phyloP scores from a whole-genome alignment of 1,140 invertebrate genomes.

The Pseudachorutes palmiensis region DNA sequence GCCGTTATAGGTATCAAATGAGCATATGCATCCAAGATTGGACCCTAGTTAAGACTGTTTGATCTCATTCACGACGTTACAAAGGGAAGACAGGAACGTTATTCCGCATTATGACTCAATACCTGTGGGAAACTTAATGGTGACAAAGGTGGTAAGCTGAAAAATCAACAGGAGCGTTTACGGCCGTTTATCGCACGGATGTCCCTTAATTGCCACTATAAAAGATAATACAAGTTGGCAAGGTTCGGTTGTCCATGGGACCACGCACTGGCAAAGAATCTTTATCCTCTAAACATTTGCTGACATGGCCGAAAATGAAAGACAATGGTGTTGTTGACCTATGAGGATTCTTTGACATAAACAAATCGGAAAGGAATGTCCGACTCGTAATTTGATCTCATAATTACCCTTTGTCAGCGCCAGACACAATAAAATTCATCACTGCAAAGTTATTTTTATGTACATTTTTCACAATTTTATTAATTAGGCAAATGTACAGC shows the following conservation, averaged over 20 bases:
- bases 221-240: not conserved
- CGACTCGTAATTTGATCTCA: no score
- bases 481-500: no score
- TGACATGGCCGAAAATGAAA: not conserved
- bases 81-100: not conserved
- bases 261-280: not conserved
- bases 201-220: not conserved
- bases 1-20: no score
- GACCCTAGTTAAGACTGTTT: no score
- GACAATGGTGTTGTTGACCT: not conserved
- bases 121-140: conserved; percentile 9
- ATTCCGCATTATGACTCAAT: conserved; percentile 1
- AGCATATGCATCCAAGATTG: no score
- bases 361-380: not conserved
- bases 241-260: not conserved
- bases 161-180: conserved; percentile 5
- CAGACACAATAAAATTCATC: no score
- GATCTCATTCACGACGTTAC: no score
- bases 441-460: no score
- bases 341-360: not conserved
- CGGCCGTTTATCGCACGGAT: not conserved
- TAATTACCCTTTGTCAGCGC: no score
- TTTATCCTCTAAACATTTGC: not conserved
- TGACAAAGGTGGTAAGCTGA: not conserved
- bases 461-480: no score